Conservation (phyloP, 2,888 invertebrate genomes). For the Amiota minor region DNA sequence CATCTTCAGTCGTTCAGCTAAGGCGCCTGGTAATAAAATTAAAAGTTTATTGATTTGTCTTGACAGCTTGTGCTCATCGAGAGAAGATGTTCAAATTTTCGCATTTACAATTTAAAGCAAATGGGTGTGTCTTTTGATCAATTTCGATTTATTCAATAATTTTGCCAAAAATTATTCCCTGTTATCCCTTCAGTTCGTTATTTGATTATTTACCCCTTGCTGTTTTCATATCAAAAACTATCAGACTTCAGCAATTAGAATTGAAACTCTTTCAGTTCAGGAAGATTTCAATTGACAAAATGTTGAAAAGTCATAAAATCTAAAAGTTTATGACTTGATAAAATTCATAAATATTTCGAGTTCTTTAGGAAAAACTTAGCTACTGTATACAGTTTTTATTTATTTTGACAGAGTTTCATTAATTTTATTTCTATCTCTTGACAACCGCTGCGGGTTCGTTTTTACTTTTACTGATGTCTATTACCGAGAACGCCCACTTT, state of each 20-base stretch:
- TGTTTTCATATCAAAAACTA: constrained; percentile 60
- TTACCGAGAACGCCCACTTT: constrained; percentile 19
- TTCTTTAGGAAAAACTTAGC: constrained; percentile 40
- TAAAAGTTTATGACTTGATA: constrained; percentile 50
- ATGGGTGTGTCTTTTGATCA: constrained; percentile 43
- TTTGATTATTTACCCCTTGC: constrained; percentile 31
- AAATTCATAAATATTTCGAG: constrained; percentile 63
- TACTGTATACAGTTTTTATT: constrained; percentile 26
- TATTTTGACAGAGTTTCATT: constrained; percentile 25
- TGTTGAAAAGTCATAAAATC: constrained; percentile 52
- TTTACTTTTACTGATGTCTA: constrained; percentile 6
- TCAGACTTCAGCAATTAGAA: constrained; percentile 57
- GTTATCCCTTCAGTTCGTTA: not conserved
- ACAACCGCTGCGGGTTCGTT: constrained; percentile 3
- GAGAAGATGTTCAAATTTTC: constrained; percentile 12
- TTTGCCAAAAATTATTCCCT: constrained; percentile 20
- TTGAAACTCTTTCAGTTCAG: constrained; percentile 34
- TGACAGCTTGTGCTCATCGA: constrained; percentile 57
- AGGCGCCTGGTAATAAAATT: constrained; percentile 59
- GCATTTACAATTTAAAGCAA: constrained; percentile 22
- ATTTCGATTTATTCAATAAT: not conserved
- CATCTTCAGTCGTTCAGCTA: constrained; percentile 39
- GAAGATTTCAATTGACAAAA: not conserved
- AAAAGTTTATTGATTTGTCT: constrained; percentile 72
- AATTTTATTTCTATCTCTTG: constrained; percentile 9